These are phyloP conservation scores for Stichodactyla mertensii DNA, from an alignment of 64 coral and sea anemone genomes.

Conservation along the genomic window DNA sequence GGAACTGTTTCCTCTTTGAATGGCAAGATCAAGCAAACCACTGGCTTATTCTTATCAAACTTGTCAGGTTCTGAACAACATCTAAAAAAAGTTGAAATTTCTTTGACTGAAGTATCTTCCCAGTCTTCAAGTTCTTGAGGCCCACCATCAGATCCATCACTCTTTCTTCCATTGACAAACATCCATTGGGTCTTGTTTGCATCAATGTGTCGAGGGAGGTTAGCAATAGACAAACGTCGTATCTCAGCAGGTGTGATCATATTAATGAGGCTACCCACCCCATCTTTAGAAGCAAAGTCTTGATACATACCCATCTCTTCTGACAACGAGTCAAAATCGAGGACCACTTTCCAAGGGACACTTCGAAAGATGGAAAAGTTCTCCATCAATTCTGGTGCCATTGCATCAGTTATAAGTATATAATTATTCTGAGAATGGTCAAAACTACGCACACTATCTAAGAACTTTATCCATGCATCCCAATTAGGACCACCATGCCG, in stretches of 20 bases:
- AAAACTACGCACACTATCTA: constrained; percentile 17
- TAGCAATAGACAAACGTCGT: neutral
- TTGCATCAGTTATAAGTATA: constrained; percentile 37
- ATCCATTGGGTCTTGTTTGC: constrained; percentile 46
- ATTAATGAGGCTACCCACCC: constrained; percentile 2
- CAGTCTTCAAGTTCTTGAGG: constrained; percentile 19
- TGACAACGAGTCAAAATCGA: constrained; percentile 52
- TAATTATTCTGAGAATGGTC: constrained; percentile 40
- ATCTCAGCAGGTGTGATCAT: constrained; percentile 53
- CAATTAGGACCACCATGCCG: constrained; percentile 17
- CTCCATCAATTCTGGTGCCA: neutral
- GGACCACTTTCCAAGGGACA: constrained; percentile 61
- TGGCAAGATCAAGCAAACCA: constrained; percentile 55
- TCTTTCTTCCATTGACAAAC: constrained; percentile 58
- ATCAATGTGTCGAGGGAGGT: constrained; percentile 39
- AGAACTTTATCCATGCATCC: constrained; percentile 52
- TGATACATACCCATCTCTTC: constrained; percentile 62
- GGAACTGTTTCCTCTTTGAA: constrained; percentile 3
- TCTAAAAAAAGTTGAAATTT: constrained; percentile 31
- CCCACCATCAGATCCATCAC: constrained; percentile 1
- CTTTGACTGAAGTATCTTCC: constrained; percentile 1
- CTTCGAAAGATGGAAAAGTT: constrained; percentile 13
- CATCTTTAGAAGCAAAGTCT: constrained; percentile 29
- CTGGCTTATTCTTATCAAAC: constrained; percentile 46
- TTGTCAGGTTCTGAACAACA: constrained; percentile 57